These are phyloP conservation scores for Euwallacea similis DNA, from an alignment of 1,140 invertebrate species.

Conservation along the genomic window DNA sequence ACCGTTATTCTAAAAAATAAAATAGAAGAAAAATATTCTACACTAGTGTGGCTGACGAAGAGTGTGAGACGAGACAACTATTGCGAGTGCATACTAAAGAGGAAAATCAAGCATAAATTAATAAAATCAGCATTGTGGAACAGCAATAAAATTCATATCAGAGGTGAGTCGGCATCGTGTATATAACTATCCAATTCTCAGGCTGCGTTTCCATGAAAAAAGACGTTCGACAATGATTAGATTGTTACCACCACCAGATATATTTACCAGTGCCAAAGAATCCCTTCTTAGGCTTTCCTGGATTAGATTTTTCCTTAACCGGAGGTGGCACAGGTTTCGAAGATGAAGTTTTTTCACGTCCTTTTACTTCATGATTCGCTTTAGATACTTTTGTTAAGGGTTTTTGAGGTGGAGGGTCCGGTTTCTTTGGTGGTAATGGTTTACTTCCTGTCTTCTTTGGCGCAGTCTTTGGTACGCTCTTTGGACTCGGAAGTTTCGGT, in stretches of 20 bases:
- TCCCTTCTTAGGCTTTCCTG: conserved; percentile 72
- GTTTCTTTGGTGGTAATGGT: conserved; percentile 50
- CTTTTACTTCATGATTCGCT: conserved; percentile 42
- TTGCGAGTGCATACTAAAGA: no score
- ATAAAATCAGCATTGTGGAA: conserved; percentile 4
- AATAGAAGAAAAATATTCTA: neutral
- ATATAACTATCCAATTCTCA: conserved; percentile 10
- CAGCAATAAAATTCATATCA: conserved; percentile 14
- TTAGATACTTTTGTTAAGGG: conserved; percentile 43
- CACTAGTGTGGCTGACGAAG: no score
- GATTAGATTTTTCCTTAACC: conserved; percentile 56
- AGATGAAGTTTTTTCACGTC: conserved; percentile 40
- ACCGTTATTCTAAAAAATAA: no score
- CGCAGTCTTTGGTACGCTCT: conserved; percentile 38
- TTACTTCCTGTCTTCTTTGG: conserved; percentile 47
- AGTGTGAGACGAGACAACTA: no score
- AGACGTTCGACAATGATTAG: conserved; percentile 49
- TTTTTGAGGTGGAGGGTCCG: conserved; percentile 44
- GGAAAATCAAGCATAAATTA: no score
- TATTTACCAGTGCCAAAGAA: conserved; percentile 80
- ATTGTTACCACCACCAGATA: conserved; percentile 56
- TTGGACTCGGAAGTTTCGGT: conserved; percentile 49
- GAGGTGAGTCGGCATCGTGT: neutral
- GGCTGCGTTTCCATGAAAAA: conserved; percentile 47
- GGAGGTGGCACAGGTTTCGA: conserved; percentile 38